Evolutionary conservation across 2,113 vertebrate genomes (phyloP).

Genomic region (Agelaius phoeniceus): DNA sequence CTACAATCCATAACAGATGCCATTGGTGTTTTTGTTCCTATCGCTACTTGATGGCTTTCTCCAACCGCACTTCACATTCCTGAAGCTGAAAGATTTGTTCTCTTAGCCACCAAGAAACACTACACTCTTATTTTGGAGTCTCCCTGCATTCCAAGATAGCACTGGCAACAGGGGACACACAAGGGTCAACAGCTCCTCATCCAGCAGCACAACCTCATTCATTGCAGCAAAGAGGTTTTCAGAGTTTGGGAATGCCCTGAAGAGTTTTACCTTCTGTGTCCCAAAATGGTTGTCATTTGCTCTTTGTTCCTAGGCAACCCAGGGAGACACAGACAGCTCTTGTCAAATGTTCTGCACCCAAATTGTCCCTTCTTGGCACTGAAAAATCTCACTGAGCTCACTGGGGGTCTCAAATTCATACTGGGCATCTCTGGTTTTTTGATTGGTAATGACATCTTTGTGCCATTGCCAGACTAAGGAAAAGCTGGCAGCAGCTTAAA

Average conservation of each 20-base stretch:
- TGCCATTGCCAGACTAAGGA: background rate
- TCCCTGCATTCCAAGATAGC: constrained; percentile 65
- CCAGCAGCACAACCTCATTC: constrained; percentile 33
- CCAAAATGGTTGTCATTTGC: background rate
- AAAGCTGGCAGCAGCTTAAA: background rate
- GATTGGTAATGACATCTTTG: background rate
- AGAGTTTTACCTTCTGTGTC: background rate
- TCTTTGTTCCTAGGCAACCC: background rate
- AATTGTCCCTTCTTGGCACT: background rate
- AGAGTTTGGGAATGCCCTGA: constrained; percentile 14
- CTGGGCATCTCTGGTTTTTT: background rate
- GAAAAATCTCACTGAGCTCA: background rate
- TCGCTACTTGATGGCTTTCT: constrained; percentile 41
- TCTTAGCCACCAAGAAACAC: constrained; percentile 58
- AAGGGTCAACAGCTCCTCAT: constrained; percentile 57
- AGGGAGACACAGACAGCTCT: background rate
- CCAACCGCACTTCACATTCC: constrained; percentile 58
- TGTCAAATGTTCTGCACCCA: background rate
- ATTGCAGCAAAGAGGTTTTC: constrained; percentile 14
- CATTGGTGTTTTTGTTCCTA: constrained; percentile 52
- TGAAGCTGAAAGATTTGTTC: constrained; percentile 63
- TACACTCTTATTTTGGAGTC: constrained; percentile 58
- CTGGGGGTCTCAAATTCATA: background rate
- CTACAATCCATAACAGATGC: constrained; percentile 51
- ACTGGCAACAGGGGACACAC: constrained; percentile 6